Evolutionary conservation across 2,797 vertebrate genomes (phyloP).

Genomic region (Gymnothorax reevesii): DNA sequence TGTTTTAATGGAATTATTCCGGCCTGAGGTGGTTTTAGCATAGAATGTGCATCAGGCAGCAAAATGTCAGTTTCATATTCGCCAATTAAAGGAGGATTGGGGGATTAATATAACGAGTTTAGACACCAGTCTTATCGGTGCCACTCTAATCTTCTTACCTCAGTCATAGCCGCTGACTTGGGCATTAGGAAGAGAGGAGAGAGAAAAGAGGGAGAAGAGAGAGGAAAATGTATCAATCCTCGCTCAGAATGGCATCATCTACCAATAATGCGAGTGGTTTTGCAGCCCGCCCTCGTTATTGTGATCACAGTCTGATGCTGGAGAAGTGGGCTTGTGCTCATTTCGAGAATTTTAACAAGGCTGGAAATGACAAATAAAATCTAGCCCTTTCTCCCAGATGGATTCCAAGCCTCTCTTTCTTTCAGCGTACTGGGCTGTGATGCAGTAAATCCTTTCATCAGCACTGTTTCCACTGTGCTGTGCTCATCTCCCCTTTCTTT

Average conservation of each 20-base stretch:
- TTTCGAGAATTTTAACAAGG: conserved; percentile 48
- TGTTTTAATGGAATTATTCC: conserved; percentile 28
- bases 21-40: conserved; percentile 46
- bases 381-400: conserved; percentile 40
- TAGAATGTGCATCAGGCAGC: conserved; percentile 54
- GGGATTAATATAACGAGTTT: conserved; percentile 61
- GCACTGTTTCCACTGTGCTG: conserved; percentile 56
- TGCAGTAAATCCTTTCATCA: conserved; percentile 67
- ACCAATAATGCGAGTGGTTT: conserved; percentile 31
- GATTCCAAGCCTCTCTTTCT: conserved; percentile 43
- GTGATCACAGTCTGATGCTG: conserved; percentile 26
- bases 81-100: conserved; percentile 57
- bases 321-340: conserved; percentile 19
- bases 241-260: conserved; percentile 31
- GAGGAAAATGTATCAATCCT: conserved; percentile 46
- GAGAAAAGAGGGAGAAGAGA: not conserved
- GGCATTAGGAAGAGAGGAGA: conserved; percentile 47
- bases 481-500: conserved; percentile 57
- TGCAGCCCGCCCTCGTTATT: conserved; percentile 19
- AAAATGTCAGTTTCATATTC: conserved; percentile 57
- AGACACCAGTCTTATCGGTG: conserved; percentile 57
- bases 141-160: conserved; percentile 62
- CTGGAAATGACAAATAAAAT: conserved; percentile 51
- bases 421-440: conserved; percentile 52
- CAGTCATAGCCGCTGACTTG: conserved; percentile 53